Evolutionary conservation across 30 jellyfish, hydroid and myxozoan species (phyloP), one percentile per base, ranked within the genome.

Genomic region (Cassiopea andromeda): DNA sequence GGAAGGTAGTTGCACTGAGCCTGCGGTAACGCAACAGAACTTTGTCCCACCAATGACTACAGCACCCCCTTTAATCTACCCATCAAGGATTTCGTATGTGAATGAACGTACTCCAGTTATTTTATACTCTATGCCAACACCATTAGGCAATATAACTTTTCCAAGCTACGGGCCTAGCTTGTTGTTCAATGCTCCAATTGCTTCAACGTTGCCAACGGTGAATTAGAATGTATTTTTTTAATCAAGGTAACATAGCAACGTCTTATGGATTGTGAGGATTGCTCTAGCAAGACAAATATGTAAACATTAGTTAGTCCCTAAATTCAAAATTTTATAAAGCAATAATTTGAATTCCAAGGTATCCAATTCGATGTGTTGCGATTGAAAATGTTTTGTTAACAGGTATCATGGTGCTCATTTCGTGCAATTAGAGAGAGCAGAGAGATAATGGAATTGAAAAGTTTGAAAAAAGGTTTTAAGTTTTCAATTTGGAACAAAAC

Each of bases 111-210:
- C 94, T 48, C 85, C 90, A 5, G 77, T 87, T 38, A 71, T 77
- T 61, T 49, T 87, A 6, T 87, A 77, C 57, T 73, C 73, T 46
- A 68, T 78, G 94, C 94, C 71, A 17, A 87, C 94, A 17, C 89
- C 94, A 27, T 43, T 87, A 84, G 94, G 94, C 77, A 74, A 66
- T 15, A 59, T 77, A 5, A 68, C 94, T 2, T 87, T 50, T 61
- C 89, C 94, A 27, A 67, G 80, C 43, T 83, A 83, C 69, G 85
- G 84, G 80, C 91, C 91, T 77, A 77, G 15, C 49, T 1, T 83
- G 91, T 10, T 68, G 47, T 16, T 83, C 49, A 83, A 83, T 61
- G 64, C 66, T 69, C 84, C 77, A 59, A 77, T 70, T 7, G 64
- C 91, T n/a, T 2, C 83, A 15, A 48, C 83, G 46, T 12, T 70